Conservation (phyloP, 1,140 invertebrate genomes). For the Muscidifurax raptorellus region DNA sequence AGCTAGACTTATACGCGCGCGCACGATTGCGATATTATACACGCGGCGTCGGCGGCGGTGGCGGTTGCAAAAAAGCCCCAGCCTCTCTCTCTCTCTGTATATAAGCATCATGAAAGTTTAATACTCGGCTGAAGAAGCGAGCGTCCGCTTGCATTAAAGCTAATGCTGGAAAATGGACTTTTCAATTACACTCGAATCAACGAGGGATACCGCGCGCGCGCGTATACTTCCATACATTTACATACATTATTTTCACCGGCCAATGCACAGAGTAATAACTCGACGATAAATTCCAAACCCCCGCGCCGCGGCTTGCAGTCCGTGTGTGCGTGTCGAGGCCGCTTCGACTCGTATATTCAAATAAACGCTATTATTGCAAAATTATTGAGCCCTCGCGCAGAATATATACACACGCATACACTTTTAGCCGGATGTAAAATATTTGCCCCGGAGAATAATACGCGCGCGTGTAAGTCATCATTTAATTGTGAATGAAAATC, state of each 20-base stretch:
- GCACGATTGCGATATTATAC: constrained; percentile 42
- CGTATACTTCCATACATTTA: constrained; percentile 25
- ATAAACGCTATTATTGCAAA: neutral
- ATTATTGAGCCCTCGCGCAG: neutral
- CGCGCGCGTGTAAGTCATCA: too few relatives aligned
- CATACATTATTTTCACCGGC: neutral
- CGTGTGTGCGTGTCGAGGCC: too few relatives aligned
- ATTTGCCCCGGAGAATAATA: neutral
- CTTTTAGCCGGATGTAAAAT: neutral
- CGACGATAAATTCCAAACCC: neutral
- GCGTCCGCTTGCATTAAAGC: constrained; percentile 10
- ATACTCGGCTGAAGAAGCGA: constrained; percentile 13
- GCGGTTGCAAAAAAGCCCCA: neutral
- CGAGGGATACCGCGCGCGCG: neutral
- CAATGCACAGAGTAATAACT: neutral
- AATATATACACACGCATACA: too few relatives aligned
- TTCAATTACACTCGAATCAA: constrained; percentile 36
- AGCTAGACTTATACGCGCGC: constrained; percentile 17
- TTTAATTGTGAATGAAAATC: neutral
- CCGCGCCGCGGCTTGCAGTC: too few relatives aligned
- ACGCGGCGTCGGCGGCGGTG: neutral
- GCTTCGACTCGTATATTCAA: neutral
- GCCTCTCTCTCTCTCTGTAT: neutral
- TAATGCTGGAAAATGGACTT: constrained; percentile 29
- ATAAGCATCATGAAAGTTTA: constrained; percentile 39